Conservation (phyloP, 2,113 vertebrate genomes). For the Panurus biarmicus region DNA sequence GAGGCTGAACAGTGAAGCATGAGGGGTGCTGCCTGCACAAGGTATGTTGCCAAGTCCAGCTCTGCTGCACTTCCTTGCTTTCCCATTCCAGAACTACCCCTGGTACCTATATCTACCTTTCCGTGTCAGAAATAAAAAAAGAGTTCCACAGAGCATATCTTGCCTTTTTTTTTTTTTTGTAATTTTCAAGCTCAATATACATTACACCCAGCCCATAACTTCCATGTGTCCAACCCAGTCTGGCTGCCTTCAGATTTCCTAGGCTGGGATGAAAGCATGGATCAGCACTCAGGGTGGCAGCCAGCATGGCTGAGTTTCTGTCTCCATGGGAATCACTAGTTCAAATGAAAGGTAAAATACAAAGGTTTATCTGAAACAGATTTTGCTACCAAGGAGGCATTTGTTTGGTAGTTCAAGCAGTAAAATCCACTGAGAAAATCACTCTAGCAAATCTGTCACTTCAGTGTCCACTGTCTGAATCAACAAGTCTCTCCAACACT, state of each 20-base stretch:
- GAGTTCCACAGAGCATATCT: neutral
- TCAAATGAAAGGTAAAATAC: neutral
- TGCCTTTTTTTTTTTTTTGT: neutral
- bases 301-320: neutral
- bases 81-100: neutral
- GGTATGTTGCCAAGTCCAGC: neutral
- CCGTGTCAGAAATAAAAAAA: neutral
- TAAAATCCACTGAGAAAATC: neutral
- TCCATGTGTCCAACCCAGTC: rapidly evolving
- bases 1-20: rapidly evolving
- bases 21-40: rapidly evolving
- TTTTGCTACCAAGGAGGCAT: neutral
- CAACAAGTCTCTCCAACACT: neutral
- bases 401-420: neutral
- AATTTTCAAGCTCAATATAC: neutral
- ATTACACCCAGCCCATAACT: neutral
- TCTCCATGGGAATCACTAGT: neutral
- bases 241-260: neutral
- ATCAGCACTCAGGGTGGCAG: neutral
- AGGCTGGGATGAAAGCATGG: neutral
- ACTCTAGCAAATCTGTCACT: neutral
- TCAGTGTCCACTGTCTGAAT: neutral
- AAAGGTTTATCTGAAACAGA: neutral
- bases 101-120: neutral
- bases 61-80: neutral